A percentile compares a stretch with the other conserved stretches of the same genome.
phyloP scores from a whole-genome alignment of 1,140 invertebrate species.

The Melanaphis sacchari region DNA sequence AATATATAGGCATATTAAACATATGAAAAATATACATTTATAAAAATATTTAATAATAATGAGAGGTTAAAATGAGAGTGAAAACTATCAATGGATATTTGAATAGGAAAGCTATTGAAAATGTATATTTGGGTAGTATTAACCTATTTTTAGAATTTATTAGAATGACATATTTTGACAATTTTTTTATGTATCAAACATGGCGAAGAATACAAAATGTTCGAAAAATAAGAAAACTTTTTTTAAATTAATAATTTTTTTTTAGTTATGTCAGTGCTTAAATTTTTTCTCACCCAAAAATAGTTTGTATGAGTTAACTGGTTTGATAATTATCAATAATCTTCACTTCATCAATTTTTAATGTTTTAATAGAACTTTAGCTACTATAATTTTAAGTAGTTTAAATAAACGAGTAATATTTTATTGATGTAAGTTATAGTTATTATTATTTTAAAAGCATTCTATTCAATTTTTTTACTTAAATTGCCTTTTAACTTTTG shows the following conservation, averaged over 20 bases:
- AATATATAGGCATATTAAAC: background rate
- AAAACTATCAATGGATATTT: background rate
- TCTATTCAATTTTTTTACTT: background rate
- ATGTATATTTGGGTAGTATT: background rate
- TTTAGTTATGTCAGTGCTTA: background rate
- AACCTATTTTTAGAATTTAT: background rate
- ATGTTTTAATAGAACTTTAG: background rate
- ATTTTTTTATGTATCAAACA: background rate
- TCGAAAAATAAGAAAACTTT: background rate
- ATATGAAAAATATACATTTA: background rate
- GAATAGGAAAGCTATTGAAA: background rate
- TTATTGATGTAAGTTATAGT: background rate
- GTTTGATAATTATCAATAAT: background rate
- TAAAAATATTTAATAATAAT: background rate
- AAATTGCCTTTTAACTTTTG: no score
- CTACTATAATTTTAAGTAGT: no score
- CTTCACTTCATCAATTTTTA: background rate
- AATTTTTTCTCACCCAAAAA: background rate
- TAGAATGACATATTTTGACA: background rate
- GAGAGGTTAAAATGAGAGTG: background rate
- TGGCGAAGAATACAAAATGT: background rate
- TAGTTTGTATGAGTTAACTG: background rate
- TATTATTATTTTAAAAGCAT: background rate
- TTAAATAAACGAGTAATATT: background rate
- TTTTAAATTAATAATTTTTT: background rate